A percentile compares a stretch with the other conserved stretches of the same genome.
Evolutionary conservation across 2,113 vertebrate genomes (phyloP).

Genomic region (Fulmarus glacialis): DNA sequence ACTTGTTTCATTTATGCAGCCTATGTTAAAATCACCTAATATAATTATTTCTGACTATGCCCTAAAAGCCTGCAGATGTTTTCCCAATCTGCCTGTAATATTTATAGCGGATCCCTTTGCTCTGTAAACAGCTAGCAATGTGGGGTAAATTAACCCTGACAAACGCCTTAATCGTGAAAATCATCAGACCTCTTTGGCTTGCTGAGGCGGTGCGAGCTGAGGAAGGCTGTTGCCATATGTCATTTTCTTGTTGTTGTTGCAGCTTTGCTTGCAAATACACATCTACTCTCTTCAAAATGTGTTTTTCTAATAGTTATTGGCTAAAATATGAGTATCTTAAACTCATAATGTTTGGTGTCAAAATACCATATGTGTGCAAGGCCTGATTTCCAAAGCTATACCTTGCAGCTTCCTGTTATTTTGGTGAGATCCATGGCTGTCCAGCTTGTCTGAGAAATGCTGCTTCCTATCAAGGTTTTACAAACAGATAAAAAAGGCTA

Average conservation of each 20-base stretch:
- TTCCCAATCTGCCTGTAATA: slow-evolving; percentile 54
- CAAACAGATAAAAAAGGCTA: not conserved
- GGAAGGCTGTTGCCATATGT: not conserved
- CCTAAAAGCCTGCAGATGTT: slow-evolving; percentile 65
- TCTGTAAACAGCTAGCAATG: slow-evolving; percentile 30
- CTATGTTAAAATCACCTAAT: slow-evolving; percentile 11
- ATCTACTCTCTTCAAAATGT: not conserved
- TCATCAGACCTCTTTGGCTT: not conserved
- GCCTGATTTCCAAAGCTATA: not conserved
- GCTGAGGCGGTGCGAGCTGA: not conserved
- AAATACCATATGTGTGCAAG: not conserved
- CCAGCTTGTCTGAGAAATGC: not conserved
- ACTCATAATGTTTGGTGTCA: not conserved
- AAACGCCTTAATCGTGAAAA: not conserved
- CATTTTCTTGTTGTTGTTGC: not conserved
- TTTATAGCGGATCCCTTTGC: slow-evolving; percentile 54
- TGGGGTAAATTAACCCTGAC: slow-evolving; percentile 22
- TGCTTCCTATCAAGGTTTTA: not conserved
- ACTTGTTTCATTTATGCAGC: slow-evolving; percentile 14
- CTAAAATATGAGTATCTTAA: not conserved
- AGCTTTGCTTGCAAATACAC: not conserved
- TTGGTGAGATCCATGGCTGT: not conserved
- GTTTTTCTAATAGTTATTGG: not conserved
- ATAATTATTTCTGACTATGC: slow-evolving; percentile 38
- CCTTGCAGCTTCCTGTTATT: not conserved